Percentiles rank a stretch among this genome's conserved stretches.
These are phyloP conservation scores for Drosophila longiperda DNA, from an alignment of 2,888 invertebrate species.

Conservation along the genomic window DNA sequence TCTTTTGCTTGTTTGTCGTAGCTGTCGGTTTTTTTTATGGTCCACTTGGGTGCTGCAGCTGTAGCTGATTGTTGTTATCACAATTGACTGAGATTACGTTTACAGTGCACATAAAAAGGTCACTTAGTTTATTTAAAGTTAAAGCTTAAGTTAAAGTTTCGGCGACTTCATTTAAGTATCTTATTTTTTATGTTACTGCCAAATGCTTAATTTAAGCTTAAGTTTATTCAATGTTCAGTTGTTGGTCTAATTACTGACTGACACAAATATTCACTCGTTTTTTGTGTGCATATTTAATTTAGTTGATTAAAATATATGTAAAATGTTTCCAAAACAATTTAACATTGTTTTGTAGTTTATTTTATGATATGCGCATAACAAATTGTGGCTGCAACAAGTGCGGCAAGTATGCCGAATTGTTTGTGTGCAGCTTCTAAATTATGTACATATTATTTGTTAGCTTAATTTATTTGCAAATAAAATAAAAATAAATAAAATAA, in stretches of 20 bases:
- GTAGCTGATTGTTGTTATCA: slow-evolving; percentile 72
- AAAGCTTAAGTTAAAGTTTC: slow-evolving; percentile 38
- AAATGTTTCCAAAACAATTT: slow-evolving; percentile 40
- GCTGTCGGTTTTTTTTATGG: slow-evolving; percentile 54
- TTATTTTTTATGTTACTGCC: neutral
- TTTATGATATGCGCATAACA: slow-evolving; percentile 54
- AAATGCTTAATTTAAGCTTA: neutral
- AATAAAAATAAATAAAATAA: neutral
- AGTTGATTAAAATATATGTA: slow-evolving; percentile 36
- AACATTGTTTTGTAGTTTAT: neutral
- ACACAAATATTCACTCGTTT: neutral
- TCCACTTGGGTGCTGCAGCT: slow-evolving; percentile 55
- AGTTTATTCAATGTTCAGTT: neutral
- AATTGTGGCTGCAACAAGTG: slow-evolving; percentile 41
- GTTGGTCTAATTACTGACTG: neutral
- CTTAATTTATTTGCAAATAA: slow-evolving; percentile 34
- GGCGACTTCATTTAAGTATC: slow-evolving; percentile 20
- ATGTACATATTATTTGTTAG: slow-evolving; percentile 31
- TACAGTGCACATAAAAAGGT: slow-evolving; percentile 67
- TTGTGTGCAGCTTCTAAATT: slow-evolving; percentile 21
- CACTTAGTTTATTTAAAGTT: slow-evolving; percentile 70
- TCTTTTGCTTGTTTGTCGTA: slow-evolving; percentile 3
- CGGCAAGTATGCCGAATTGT: slow-evolving; percentile 26
- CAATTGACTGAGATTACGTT: slow-evolving; percentile 72
- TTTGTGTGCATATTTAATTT: slow-evolving; percentile 23